Percentiles rank a stretch among this genome's conserved stretches.
Evolutionary conservation across 2,797 vertebrate genomes (phyloP).

Genomic region (Morelia viridis): DNA sequence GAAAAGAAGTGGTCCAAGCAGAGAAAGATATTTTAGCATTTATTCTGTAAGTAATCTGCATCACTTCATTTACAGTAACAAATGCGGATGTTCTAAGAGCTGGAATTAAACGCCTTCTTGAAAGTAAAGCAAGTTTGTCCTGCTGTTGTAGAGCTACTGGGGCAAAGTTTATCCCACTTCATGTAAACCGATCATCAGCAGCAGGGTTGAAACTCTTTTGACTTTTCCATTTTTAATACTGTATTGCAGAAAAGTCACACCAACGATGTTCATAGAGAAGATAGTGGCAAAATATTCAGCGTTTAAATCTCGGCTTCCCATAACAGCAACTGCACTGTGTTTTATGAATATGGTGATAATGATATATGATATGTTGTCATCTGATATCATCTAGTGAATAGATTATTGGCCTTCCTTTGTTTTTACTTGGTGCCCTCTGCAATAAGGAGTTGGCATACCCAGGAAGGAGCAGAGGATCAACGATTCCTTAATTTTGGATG

Average conservation of each 20-base stretch:
- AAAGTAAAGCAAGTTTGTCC: slow-evolving; percentile 64
- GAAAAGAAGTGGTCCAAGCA: slow-evolving; percentile 60
- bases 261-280: slow-evolving; percentile 16
- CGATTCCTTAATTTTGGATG: background rate
- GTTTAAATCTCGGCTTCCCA: slow-evolving; percentile 24
- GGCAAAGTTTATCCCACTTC: slow-evolving; percentile 64
- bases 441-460: background rate
- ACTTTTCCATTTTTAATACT: slow-evolving; percentile 27
- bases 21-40: slow-evolving; percentile 70
- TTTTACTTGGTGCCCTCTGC: background rate
- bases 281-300: slow-evolving; percentile 37
- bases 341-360: background rate
- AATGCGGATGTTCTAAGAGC: slow-evolving; percentile 70
- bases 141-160: slow-evolving; percentile 42
- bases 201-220: slow-evolving; percentile 53
- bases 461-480: background rate
- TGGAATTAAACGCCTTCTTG: slow-evolving; percentile 62
- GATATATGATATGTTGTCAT: background rate
- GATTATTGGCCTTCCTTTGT: background rate
- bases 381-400: background rate
- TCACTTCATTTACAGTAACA: slow-evolving; percentile 67
- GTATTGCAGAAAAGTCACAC: background rate
- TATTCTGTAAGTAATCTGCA: slow-evolving; percentile 71
- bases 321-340: background rate
- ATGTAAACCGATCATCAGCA: slow-evolving; percentile 60